These are phyloP conservation scores for Thamnaconus septentrionalis DNA, from an alignment of 2,113 vertebrate genomes.

Conservation along the genomic window DNA sequence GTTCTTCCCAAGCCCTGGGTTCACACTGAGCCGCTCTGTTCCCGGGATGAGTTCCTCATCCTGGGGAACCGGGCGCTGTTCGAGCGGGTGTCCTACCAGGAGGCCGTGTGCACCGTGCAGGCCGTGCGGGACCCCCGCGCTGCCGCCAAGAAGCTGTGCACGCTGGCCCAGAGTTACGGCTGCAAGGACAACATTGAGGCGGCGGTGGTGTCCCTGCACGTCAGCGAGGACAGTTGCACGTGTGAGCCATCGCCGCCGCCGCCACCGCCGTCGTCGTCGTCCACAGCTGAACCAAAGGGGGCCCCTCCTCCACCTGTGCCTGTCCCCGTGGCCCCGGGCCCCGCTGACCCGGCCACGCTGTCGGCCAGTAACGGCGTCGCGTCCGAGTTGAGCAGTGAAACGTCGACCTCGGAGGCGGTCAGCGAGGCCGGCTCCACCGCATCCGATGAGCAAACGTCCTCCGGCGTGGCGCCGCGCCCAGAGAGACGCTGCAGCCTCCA, in stretches of 20 bases:
- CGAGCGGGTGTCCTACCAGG: slow-evolving; percentile 85
- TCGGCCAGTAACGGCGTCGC: slow-evolving; percentile 89
- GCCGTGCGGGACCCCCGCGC: slow-evolving; percentile 84
- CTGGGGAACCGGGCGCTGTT: slow-evolving; percentile 92
- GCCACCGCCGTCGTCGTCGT: slow-evolving; percentile 39
- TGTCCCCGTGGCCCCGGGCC: slow-evolving; percentile 57
- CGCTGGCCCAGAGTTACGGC: slow-evolving; percentile 93
- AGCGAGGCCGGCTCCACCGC: slow-evolving; percentile 96
- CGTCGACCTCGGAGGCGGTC: slow-evolving; percentile 92
- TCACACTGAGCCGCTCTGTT: slow-evolving; percentile 82
- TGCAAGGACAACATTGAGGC: slow-evolving; percentile 93
- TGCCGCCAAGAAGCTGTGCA: slow-evolving; percentile 93
- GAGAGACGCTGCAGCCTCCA: slow-evolving; percentile 92
- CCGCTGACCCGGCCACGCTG: slow-evolving; percentile 77
- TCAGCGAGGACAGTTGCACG: slow-evolving; percentile 87
- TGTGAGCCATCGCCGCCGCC: slow-evolving; percentile 75
- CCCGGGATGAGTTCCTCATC: slow-evolving; percentile 91
- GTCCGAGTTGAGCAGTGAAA: slow-evolving; percentile 91
- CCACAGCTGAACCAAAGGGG: slow-evolving; percentile 68
- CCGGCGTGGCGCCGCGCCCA: slow-evolving; percentile 76
- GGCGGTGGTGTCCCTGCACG: slow-evolving; percentile 85
- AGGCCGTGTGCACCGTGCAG: slow-evolving; percentile 85
- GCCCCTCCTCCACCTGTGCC: slow-evolving; percentile 47
- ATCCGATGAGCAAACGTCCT: slow-evolving; percentile 86
- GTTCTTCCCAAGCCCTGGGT: slow-evolving; percentile 92